Percentiles rank a stretch among this genome's conserved stretches.
Conservation (phyloP, 1,140 invertebrate species). For the Hylaeus volcanicus region DNA sequence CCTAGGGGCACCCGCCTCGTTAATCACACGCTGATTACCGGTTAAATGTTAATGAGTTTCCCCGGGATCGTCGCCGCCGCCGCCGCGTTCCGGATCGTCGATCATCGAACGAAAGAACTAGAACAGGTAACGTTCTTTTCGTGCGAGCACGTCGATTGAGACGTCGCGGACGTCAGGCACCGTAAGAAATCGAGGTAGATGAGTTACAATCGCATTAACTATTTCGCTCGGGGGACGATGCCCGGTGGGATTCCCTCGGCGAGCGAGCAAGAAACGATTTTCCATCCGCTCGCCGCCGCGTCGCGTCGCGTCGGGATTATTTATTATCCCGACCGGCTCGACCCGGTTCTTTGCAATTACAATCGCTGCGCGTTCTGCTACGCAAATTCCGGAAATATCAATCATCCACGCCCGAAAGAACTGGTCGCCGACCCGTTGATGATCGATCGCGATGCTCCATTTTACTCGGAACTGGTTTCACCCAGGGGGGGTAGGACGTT, state of each 20-base stretch:
- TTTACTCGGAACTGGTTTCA: too few relatives aligned
- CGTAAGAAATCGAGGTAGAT: conserved; percentile 9
- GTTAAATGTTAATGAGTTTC: conserved; percentile 65
- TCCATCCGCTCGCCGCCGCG: background rate
- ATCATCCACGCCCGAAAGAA: background rate
- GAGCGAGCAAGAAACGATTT: conserved; percentile 22
- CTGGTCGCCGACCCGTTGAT: too few relatives aligned
- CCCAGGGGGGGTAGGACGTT: too few relatives aligned
- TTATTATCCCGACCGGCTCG: conserved; percentile 1
- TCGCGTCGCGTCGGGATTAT: background rate
- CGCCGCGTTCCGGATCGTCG: background rate
- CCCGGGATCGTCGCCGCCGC: conserved; percentile 33
- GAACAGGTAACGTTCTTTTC: conserved; percentile 49
- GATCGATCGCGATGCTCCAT: too few relatives aligned
- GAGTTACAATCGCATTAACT: conserved; percentile 19
- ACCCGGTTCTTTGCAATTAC: background rate
- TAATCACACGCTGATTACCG: conserved; percentile 58
- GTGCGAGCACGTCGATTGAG: conserved; percentile 38
- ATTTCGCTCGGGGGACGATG: conserved; percentile 7
- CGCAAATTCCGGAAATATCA: conserved; percentile 18
- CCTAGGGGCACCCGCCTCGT: conserved; percentile 3
- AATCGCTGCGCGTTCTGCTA: background rate
- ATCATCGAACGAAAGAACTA: conserved; percentile 40
- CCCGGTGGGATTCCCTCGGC: conserved; percentile 12
- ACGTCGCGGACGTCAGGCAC: conserved; percentile 31